Evolutionary conservation across 2,888 invertebrate species (phyloP).

Genomic region (Rutpela maculata): DNA sequence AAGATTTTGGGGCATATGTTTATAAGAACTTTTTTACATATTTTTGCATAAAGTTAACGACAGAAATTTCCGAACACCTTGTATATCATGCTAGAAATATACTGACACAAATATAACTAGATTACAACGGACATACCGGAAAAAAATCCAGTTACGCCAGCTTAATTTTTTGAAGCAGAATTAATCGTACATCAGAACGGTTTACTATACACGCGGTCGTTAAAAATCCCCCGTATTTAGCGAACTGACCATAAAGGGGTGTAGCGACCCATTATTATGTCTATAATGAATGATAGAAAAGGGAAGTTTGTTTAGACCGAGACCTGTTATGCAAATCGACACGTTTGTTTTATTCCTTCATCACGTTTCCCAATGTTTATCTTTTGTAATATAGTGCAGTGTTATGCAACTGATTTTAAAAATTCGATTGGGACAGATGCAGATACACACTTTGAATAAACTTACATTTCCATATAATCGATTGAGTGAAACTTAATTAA

Average conservation of each 20-base stretch:
- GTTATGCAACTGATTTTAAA: background rate
- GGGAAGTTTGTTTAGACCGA: constrained; percentile 36
- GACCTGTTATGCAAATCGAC: constrained; percentile 33
- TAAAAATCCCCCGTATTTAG: constrained; percentile 34
- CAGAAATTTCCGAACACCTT: too few species aligned
- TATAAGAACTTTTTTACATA: too few species aligned
- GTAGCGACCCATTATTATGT: constrained; percentile 41
- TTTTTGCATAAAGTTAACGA: too few species aligned
- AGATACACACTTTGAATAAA: background rate
- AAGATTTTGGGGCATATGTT: too few species aligned
- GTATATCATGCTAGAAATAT: too few species aligned
- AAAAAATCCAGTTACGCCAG: background rate
- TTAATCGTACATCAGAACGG: background rate
- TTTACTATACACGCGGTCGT: constrained; percentile 24
- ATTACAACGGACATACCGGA: too few species aligned
- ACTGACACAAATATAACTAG: too few species aligned
- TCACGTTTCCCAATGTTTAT: constrained; percentile 1
- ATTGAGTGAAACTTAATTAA: background rate
- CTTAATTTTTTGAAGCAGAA: background rate
- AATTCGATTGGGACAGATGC: background rate
- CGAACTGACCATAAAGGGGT: constrained; percentile 48
- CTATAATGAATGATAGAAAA: constrained; percentile 39
- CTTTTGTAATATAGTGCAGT: background rate
- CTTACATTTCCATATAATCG: background rate
- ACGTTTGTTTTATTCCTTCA: constrained; percentile 6